A percentile compares a stretch with the other conserved stretches of the same genome.
Evolutionary conservation across 2,888 invertebrate species (phyloP).

Genomic region (Apomyelois bistriatella): DNA sequence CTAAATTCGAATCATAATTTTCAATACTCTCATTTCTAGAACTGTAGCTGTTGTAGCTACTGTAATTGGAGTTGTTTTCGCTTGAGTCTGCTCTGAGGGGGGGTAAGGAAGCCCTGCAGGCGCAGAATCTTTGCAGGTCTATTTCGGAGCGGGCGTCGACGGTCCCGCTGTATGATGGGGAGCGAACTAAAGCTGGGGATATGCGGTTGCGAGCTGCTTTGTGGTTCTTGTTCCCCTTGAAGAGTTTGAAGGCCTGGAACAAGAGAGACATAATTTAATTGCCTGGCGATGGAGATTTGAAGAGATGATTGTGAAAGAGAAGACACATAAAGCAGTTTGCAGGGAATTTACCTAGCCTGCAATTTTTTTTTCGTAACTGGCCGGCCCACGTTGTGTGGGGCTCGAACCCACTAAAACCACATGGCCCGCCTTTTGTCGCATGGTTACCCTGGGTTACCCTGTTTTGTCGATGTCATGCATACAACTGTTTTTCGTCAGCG

Average conservation of each 20-base stretch:
- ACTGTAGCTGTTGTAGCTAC: slow-evolving; percentile 60
- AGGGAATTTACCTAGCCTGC: no score
- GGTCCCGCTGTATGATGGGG: slow-evolving; percentile 65
- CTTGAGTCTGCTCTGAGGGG: slow-evolving; percentile 46
- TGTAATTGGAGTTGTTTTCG: slow-evolving; percentile 54
- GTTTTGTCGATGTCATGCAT: no score
- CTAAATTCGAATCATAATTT: slow-evolving; percentile 47
- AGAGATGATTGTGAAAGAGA: not conserved
- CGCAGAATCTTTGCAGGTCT: slow-evolving; percentile 61
- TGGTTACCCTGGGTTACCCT: no score
- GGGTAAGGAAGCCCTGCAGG: slow-evolving; percentile 57
- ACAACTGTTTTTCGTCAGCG: no score
- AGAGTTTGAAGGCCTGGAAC: slow-evolving; percentile 71
- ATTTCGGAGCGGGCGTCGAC: slow-evolving; percentile 68
- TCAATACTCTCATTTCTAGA: slow-evolving; percentile 54
- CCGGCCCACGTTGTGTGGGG: no score
- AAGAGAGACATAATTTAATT: slow-evolving; percentile 21
- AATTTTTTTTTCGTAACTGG: no score
- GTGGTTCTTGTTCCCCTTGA: slow-evolving; percentile 58
- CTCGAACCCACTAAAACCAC: no score
- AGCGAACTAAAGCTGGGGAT: slow-evolving; percentile 57
- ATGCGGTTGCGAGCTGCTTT: slow-evolving; percentile 60
- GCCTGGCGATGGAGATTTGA: not conserved
- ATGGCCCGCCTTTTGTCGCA: no score
- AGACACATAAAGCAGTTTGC: no score